A percentile compares a stretch with the other conserved stretches of the same genome.
These are phyloP conservation scores for Chelon labrosus DNA, from an alignment of 2,797 vertebrate genomes.

Conservation along the genomic window DNA sequence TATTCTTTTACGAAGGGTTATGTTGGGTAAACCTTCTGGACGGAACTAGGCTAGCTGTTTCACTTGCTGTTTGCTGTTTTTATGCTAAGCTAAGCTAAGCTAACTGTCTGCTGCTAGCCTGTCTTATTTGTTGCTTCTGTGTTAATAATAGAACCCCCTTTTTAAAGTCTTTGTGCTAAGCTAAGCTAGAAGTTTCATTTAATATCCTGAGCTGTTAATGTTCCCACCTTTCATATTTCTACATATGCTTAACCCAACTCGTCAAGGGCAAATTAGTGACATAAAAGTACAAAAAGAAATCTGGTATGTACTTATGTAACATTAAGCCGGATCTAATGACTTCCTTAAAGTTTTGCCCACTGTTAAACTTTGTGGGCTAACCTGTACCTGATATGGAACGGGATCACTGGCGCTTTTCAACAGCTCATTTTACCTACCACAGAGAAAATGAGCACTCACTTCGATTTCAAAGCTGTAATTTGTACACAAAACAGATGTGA, in stretches of 20 bases:
- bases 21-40: not conserved
- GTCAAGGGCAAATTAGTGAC: constrained; percentile 29
- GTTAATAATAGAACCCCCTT: too few relatives aligned
- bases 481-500: constrained; percentile 85
- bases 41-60: not conserved
- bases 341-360: constrained; percentile 29
- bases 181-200: not conserved
- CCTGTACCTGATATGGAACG: constrained; percentile 44
- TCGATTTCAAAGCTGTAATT: constrained; percentile 80
- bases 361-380: constrained; percentile 27
- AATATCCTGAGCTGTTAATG: not conserved
- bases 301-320: constrained; percentile 28
- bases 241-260: constrained; percentile 10
- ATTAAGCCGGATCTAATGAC: constrained; percentile 36
- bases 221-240: constrained; percentile 14
- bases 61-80: not conserved
- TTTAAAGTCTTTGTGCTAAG: too few relatives aligned
- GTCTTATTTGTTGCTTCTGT: too few relatives aligned
- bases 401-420: constrained; percentile 63
- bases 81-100: constrained; percentile 2
- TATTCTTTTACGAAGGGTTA: too few relatives aligned
- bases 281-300: constrained; percentile 1
- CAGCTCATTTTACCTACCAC: constrained; percentile 83
- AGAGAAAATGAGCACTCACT: constrained; percentile 75
- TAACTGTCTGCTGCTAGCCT: too few relatives aligned